phyloP scores from a whole-genome alignment of 2,113 vertebrate genomes.

The Sprattus sprattus region DNA sequence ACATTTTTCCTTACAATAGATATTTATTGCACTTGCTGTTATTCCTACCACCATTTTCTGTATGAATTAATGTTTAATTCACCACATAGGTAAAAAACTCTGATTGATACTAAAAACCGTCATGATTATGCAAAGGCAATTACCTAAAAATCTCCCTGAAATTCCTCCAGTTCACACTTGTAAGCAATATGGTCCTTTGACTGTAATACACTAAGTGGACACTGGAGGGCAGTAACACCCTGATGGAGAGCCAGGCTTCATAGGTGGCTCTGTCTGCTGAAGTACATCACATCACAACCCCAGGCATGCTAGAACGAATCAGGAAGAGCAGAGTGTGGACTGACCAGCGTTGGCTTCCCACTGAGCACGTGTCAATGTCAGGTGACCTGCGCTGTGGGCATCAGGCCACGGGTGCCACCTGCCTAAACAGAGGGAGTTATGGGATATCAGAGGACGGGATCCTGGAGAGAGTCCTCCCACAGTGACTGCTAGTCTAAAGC shows the following conservation, averaged over 20 bases:
- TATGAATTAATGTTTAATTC: too few species aligned
- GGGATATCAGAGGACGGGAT: not conserved
- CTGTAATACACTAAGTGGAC: constrained; percentile 35
- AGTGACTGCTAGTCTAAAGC: not conserved
- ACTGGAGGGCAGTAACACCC: constrained; percentile 70
- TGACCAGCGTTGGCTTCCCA: not conserved
- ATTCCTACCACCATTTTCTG: too few species aligned
- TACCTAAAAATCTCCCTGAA: too few species aligned
- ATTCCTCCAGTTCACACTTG: too few species aligned
- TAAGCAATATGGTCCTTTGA: not conserved
- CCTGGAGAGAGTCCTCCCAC: not conserved
- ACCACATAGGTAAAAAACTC: too few species aligned
- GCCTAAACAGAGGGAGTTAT: constrained; percentile 2
- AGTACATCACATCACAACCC: constrained; percentile 28
- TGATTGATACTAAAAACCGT: too few species aligned
- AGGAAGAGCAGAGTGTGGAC: not conserved
- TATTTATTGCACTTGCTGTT: too few species aligned
- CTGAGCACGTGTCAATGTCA: constrained; percentile 1
- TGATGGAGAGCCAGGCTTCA: constrained; percentile 40
- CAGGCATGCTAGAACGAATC: constrained; percentile 5
- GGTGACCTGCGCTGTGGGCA: constrained; percentile 28
- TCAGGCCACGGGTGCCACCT: constrained; percentile 10
- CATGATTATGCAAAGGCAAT: too few species aligned
- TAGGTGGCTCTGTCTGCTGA: constrained; percentile 25
- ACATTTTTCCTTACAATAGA: too few species aligned